Evolutionary conservation across 2,888 invertebrate genomes (phyloP).

Genomic region (Acheta domesticus): DNA sequence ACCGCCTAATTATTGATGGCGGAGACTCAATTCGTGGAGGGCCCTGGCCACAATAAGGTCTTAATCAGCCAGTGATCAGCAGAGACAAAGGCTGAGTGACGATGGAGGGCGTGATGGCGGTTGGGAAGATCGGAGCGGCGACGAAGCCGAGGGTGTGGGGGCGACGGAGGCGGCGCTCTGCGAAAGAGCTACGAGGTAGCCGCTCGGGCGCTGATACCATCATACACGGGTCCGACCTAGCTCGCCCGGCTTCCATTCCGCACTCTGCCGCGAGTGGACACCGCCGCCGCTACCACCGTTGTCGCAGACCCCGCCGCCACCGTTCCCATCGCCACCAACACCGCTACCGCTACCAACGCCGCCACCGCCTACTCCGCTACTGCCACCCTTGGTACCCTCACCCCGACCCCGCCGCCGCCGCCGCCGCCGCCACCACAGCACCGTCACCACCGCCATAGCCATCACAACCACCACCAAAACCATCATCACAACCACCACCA

Average conservation of each 20-base stretch:
- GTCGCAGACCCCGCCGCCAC: too few relatives aligned
- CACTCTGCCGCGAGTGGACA: neutral
- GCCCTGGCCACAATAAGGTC: too few relatives aligned
- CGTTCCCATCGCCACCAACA: neutral
- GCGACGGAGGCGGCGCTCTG: too few relatives aligned
- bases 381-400: neutral
- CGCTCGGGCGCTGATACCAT: neutral
- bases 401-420: too few relatives aligned
- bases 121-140: too few relatives aligned
- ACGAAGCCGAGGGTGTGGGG: neutral
- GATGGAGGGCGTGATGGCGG: neutral
- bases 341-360: neutral
- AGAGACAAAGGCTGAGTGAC: neutral
- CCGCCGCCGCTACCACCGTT: neutral
- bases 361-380: neutral
- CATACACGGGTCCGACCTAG: slow-evolving; percentile 5
- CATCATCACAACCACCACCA: too few relatives aligned
- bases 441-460: too few relatives aligned
- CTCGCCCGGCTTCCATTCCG: neutral
- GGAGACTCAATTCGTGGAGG: too few relatives aligned
- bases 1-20: too few relatives aligned
- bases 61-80: too few relatives aligned
- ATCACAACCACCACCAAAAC: too few relatives aligned
- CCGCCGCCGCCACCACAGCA: neutral
- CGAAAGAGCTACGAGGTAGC: neutral